Evolutionary conservation across 2,113 vertebrate genomes (phyloP), one percentile per base, ranked within the genome.

Genomic region (Tachysurus vachellii): DNA sequence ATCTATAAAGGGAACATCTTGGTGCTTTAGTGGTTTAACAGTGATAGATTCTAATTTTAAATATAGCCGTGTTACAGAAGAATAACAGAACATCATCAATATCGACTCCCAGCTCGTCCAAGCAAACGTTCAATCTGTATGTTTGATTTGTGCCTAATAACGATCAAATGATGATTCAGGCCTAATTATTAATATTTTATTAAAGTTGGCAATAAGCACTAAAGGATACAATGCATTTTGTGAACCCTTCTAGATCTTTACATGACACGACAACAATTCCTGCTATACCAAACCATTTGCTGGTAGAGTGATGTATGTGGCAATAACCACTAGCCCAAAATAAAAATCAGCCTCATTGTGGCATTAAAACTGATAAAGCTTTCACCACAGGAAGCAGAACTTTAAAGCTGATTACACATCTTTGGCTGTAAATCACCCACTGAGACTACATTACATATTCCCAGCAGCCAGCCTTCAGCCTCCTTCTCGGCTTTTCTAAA

Each of bases 341-440:
- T 44, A 66, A 59, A 59, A 54, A 68, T 62, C 16, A 26, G 36
- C 73, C 53, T 70, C 31, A 61, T 42, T 50, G 56, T 85, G 83
- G 62, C 77, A 82, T 73, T 73, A 36, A 75, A 75, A 73, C 77
- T 75, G 71, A 59, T 26, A 28, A 36, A 59, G 62, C 53, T 61
- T 36, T 84, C 82, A 47, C 82, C 53, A 36, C 56, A 61, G 53
- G 79, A 50, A 19, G 83, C 70, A 44, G 28, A 86, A 68, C 84
- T 80, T 76, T 47, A 88, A 80, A 88, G 83, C 82, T 64, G 76
- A 85, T 81, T 73, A 73, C 77, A 85, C 68, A 75, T 88, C n/a
- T 75, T 19, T 80, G 64, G 73, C 85, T 80, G 73, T 26, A 59
- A 79, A 70, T 81, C 83, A 82, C 84, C 64, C 87, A 66, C 87